A percentile compares a stretch with the other conserved stretches of the same genome.
These are phyloP conservation scores for Sebastes miniatus DNA, from an alignment of 2,797 vertebrate genomes.

Conservation along the genomic window DNA sequence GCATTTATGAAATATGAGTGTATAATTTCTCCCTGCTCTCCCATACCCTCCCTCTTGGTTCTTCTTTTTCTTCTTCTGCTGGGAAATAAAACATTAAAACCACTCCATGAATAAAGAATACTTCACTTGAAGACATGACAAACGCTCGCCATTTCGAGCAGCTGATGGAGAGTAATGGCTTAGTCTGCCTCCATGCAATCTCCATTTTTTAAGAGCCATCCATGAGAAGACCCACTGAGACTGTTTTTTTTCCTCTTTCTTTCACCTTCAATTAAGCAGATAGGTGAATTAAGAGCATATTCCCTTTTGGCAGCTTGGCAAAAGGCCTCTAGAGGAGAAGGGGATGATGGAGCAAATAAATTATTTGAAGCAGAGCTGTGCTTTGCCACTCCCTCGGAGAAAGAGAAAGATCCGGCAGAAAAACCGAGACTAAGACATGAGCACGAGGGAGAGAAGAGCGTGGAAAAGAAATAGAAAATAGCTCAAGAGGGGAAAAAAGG, in stretches of 20 bases:
- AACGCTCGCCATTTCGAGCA: conserved; percentile 26
- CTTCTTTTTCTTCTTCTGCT: conserved; percentile 35
- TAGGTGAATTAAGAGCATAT: conserved; percentile 37
- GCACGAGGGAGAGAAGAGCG: background rate
- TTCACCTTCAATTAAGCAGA: conserved; percentile 48
- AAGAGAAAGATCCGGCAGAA: background rate
- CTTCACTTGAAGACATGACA: conserved; percentile 53
- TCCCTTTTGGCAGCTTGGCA: conserved; percentile 27
- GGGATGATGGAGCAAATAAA: conserved; percentile 46
- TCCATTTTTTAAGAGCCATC: conserved; percentile 9
- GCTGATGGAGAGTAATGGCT: conserved; percentile 43
- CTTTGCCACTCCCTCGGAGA: conserved; percentile 34
- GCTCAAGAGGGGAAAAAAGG: background rate
- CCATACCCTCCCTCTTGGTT: conserved; percentile 4
- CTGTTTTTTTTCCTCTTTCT: background rate
- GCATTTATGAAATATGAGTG: conserved; percentile 58
- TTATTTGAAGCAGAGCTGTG: conserved; percentile 50
- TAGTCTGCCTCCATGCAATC: background rate
- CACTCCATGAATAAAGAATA: conserved; percentile 68
- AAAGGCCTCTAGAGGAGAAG: conserved; percentile 23
- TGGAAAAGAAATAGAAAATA: conserved; percentile 12
- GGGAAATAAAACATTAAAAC: conserved; percentile 73
- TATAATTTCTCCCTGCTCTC: conserved; percentile 8
- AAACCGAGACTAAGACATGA: conserved; percentile 7
- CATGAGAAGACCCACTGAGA: background rate